A percentile compares a stretch with the other conserved stretches of the same genome.
Evolutionary conservation across 2,888 invertebrate species (phyloP).

Genomic region (Lasioglossum oenotherae): DNA sequence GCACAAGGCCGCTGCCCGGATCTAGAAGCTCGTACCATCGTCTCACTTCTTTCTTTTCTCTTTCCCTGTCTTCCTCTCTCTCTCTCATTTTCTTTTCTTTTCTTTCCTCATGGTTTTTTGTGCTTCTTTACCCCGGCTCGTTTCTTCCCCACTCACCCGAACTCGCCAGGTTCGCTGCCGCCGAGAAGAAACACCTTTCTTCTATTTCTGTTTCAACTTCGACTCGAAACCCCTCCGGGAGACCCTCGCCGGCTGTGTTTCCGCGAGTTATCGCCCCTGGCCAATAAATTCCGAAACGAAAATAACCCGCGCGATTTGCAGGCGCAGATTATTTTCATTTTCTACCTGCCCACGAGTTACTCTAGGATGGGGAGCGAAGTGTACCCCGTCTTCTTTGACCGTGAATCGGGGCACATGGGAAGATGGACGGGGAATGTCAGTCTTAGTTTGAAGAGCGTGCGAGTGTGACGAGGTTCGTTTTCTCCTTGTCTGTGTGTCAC

Average conservation of each 20-base stretch:
- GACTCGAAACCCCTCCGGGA: constrained; percentile 30
- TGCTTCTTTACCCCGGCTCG: constrained; percentile 19
- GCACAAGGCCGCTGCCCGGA: constrained; percentile 54
- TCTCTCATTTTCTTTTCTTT: constrained; percentile 20
- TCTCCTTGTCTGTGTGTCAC: no score
- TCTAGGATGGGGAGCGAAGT: no score
- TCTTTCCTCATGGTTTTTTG: not conserved
- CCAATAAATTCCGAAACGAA: constrained; percentile 77
- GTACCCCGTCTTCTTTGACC: no score
- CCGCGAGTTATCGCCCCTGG: constrained; percentile 63
- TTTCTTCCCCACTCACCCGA: constrained; percentile 18
- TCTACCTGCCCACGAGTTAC: not conserved
- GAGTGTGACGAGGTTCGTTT: no score
- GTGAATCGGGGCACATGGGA: no score
- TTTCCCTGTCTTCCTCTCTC: constrained; percentile 20
- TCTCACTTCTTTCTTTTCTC: constrained; percentile 55
- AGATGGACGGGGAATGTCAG: no score
- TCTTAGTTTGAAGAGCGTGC: no score
- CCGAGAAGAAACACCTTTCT: constrained; percentile 50
- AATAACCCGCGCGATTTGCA: constrained; percentile 68
- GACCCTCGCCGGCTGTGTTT: constrained; percentile 30
- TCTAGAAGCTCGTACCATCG: constrained; percentile 56
- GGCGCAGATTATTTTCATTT: constrained; percentile 59
- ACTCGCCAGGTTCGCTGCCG: constrained; percentile 30
- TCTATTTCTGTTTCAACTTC: constrained; percentile 60